Percentiles rank a stretch among this genome's conserved stretches.
phyloP scores from a whole-genome alignment of 2,888 invertebrate genomes.

The Caenorhabditis macrosperma region DNA sequence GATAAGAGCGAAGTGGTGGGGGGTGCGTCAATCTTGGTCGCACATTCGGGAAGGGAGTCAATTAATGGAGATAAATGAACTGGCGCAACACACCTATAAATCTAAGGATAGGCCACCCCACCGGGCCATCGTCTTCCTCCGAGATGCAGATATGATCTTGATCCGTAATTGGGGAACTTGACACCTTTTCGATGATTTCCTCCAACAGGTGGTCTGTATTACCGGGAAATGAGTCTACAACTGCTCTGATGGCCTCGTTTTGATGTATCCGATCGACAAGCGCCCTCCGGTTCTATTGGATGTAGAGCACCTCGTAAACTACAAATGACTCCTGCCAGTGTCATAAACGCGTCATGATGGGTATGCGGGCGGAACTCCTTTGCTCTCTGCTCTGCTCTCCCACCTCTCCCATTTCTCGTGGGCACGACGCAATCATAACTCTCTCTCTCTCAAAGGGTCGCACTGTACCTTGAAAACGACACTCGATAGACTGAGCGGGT shows the following conservation, averaged over 20 bases:
- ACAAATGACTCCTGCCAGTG: background rate
- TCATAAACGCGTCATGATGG: conserved; percentile 31
- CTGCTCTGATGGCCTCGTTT: conserved; percentile 48
- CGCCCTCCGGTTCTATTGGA: conserved; percentile 34
- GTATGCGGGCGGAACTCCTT: background rate
- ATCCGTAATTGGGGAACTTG: conserved; percentile 50
- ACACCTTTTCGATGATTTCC: conserved; percentile 32
- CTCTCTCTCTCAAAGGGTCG: conserved; percentile 22
- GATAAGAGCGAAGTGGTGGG: conserved; percentile 1
- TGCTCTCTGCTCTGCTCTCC: background rate
- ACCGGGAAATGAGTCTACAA: conserved; percentile 26
- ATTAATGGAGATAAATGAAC: conserved; percentile 57
- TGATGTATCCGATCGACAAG: conserved; percentile 42
- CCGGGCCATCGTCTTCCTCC: conserved; percentile 19
- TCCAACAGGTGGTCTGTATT: conserved; percentile 37
- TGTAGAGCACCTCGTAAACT: conserved; percentile 57
- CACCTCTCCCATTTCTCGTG: conserved; percentile 4
- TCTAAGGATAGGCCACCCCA: conserved; percentile 48
- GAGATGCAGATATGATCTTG: conserved; percentile 41
- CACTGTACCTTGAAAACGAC: conserved; percentile 49
- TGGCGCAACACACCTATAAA: conserved; percentile 59
- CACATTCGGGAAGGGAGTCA: conserved; percentile 42
- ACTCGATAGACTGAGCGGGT: conserved; percentile 19
- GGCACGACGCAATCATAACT: conserved; percentile 24
- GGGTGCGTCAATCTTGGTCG: conserved; percentile 47